These are phyloP conservation scores for Harpegnathos saltator DNA, from an alignment of 1,140 invertebrate species.

Conservation along the genomic window DNA sequence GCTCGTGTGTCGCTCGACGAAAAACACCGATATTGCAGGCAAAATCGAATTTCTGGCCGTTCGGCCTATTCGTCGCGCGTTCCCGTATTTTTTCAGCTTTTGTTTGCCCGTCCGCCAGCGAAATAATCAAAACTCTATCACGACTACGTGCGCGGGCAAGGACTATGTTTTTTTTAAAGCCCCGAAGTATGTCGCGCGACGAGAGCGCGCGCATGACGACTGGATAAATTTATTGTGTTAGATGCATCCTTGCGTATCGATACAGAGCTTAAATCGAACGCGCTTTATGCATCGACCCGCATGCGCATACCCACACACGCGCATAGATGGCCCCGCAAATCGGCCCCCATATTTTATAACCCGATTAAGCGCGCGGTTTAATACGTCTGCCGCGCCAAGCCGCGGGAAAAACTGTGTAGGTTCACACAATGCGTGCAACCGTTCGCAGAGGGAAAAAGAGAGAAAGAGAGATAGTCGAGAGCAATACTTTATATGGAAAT, in stretches of 20 bases:
- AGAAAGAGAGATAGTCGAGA: too few species aligned
- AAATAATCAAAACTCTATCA: conserved; percentile 52
- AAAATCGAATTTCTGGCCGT: background rate
- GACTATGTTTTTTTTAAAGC: background rate
- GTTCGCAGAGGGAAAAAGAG: too few species aligned
- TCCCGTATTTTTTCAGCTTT: conserved; percentile 12
- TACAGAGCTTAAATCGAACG: conserved; percentile 26
- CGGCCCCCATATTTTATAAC: conserved; percentile 34
- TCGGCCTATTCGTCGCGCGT: background rate
- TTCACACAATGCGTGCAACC: conserved; percentile 13
- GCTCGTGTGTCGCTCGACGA: background rate
- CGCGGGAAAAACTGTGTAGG: background rate
- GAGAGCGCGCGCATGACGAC: background rate
- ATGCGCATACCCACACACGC: background rate
- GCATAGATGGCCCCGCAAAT: background rate
- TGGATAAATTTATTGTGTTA: conserved; percentile 57
- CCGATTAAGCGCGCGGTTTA: conserved; percentile 30
- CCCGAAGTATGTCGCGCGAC: conserved; percentile 1
- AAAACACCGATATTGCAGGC: conserved; percentile 33
- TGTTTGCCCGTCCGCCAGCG: background rate
- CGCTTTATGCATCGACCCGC: background rate
- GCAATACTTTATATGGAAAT: conserved; percentile 14
- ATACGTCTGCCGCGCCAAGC: conserved; percentile 11
- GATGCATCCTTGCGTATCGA: conserved; percentile 17
- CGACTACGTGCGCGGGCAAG: background rate